phyloP scores from a whole-genome alignment of 2,888 invertebrate species.

The Diplolepis rosae region DNA sequence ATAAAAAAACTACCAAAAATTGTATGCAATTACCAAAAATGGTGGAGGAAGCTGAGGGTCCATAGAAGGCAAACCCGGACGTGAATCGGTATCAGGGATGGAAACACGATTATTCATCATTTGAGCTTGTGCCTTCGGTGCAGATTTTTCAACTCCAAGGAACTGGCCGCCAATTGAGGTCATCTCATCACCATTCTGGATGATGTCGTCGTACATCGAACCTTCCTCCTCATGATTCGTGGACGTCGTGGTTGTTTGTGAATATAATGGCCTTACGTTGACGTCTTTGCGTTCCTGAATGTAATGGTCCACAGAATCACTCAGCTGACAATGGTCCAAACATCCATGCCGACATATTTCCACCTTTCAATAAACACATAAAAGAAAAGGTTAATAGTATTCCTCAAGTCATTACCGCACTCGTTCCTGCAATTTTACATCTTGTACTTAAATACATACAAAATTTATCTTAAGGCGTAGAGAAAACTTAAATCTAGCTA shows the following conservation, averaged over 20 bases:
- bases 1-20: too few relatives aligned
- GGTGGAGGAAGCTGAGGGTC: conserved; percentile 63
- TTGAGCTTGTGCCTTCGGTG: conserved; percentile 67
- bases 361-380: conserved; percentile 72
- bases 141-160: conserved; percentile 72
- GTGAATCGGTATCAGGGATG: conserved; percentile 56
- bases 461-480: too few relatives aligned
- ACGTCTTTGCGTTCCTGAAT: conserved; percentile 76
- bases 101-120: conserved; percentile 63
- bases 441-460: neutral
- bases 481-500: too few relatives aligned
- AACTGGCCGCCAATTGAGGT: conserved; percentile 73
- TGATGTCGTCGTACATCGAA: conserved; percentile 78
- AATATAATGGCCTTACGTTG: conserved; percentile 62
- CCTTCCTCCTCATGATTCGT: conserved; percentile 72
- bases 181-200: conserved; percentile 76
- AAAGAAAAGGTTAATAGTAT: neutral
- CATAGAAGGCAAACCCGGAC: conserved; percentile 54
- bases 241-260: conserved; percentile 68
- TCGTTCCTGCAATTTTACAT: neutral
- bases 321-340: conserved; percentile 90
- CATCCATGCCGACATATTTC: conserved; percentile 95
- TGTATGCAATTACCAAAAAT: conserved; percentile 66
- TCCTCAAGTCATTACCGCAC: neutral
- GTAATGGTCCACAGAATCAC: conserved; percentile 75